These are phyloP conservation scores for Leguminivora glycinivorella DNA, from an alignment of 1,140 invertebrate species.

Conservation along the genomic window DNA sequence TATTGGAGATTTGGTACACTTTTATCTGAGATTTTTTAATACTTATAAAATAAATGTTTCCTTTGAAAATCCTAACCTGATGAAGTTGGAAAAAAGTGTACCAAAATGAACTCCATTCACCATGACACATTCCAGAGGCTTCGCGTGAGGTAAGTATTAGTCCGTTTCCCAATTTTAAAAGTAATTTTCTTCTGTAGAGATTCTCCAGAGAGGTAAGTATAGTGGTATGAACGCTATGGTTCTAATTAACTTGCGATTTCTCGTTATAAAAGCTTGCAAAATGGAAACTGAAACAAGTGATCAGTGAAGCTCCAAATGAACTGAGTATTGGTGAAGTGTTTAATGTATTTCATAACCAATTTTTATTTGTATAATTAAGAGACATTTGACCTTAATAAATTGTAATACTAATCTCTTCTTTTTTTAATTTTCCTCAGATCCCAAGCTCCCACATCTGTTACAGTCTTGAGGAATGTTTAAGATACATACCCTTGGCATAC, in stretches of 20 bases:
- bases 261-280: conserved; percentile 74
- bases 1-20: not conserved
- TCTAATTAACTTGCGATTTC: conserved; percentile 54
- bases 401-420: conserved; percentile 50
- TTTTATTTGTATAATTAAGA: conserved; percentile 57
- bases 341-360: conserved; percentile 46
- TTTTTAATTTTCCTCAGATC: conserved; percentile 67
- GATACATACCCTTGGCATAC: not conserved
- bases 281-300: conserved; percentile 67
- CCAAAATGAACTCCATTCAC: conserved; percentile 13
- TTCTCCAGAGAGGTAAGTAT: conserved; percentile 51
- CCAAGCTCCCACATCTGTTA: conserved; percentile 58
- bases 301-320: conserved; percentile 52
- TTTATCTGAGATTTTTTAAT: not conserved
- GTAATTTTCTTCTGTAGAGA: conserved; percentile 1
- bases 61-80: not conserved
- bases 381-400: conserved; percentile 62
- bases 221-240: conserved; percentile 32
- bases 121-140: conserved; percentile 45
- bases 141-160: conserved; percentile 54
- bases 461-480: conserved; percentile 42
- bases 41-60: not conserved
- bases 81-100: conserved; percentile 12
- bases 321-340: conserved; percentile 56
- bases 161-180: conserved; percentile 29